Base-by-base conservation (phyloP, 1,140 invertebrate genomes). In the Heliconius hermathena region DNA sequence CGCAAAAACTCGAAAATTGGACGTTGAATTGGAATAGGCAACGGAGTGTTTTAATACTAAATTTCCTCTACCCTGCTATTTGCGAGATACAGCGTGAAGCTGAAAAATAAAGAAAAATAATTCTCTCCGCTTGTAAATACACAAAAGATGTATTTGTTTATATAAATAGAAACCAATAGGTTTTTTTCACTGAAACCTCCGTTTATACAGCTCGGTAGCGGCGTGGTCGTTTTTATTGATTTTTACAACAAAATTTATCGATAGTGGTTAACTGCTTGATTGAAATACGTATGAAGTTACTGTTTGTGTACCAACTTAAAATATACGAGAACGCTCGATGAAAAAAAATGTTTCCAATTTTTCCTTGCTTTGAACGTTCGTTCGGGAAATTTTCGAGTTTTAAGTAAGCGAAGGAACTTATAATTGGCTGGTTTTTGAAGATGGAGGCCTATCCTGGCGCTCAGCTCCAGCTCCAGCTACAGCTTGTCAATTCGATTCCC, bases 201-300 rank as follows among this genome's bases (percentile, higher is more conserved):
- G 0, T 66, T 66, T 66, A 29, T 66, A 66, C 26, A 13, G 60
- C 13, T 26, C 60, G 60, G 54, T 22, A 11, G 54, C 60, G 11
- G 22, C 13, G 22, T 29, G 22, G 9, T 66, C 13, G 60, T 13
- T 66, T 66, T 16, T 66, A 66, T 66, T 66, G 60, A 66, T 29
- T 66, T 66, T 66, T 66, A 66, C 22, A 29, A 66, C 60, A 66
- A 66, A 66, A 66, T 66, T 66, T 66, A 66, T 66, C 60, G 60
- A 66, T 66, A 22, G 29, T 22, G 60, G 60, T 66, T 29, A 16
- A 66, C 60, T 66, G 26, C 26, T 66, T 66, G 60, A 66, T 66
- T 66, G 60, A 66, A 66, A 66, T 66, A 66, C 60, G 60, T 66
- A 66, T 66, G 60, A 66, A 26, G 60, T 66, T 66, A 29, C 60